A percentile compares a stretch with the other conserved stretches of the same genome.
Evolutionary conservation across 2,888 invertebrate genomes (phyloP).

Genomic region (Urechis unicinctus): DNA sequence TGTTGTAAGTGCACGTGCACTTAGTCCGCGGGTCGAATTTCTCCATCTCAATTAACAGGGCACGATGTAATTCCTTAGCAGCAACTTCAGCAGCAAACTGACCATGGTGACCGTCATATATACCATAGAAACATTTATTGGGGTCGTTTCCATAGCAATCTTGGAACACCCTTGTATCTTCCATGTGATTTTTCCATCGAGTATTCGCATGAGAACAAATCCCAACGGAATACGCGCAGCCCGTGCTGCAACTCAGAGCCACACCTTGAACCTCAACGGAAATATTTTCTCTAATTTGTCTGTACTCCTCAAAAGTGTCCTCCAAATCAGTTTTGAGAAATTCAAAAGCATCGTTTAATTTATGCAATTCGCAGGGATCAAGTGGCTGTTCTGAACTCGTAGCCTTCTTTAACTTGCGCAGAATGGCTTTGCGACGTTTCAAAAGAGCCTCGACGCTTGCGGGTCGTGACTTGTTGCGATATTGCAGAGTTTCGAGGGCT

Average conservation of each 20-base stretch:
- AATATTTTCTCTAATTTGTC: slow-evolving; percentile 28
- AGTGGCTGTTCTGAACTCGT: slow-evolving; percentile 22
- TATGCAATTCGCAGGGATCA: slow-evolving; percentile 20
- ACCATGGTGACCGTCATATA: slow-evolving; percentile 47
- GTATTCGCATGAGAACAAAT: slow-evolving; percentile 31
- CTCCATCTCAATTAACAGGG: slow-evolving; percentile 37
- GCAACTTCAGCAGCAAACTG: slow-evolving; percentile 40
- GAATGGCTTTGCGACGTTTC: slow-evolving; percentile 28
- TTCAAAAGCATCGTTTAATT: slow-evolving; percentile 40
- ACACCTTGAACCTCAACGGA: slow-evolving; percentile 30
- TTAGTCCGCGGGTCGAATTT: slow-evolving; percentile 41
- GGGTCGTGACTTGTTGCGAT: slow-evolving; percentile 21
- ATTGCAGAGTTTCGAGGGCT: slow-evolving; percentile 23
- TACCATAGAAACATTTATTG: slow-evolving; percentile 37
- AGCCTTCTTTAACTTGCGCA: slow-evolving; percentile 24
- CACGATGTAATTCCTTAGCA: slow-evolving; percentile 38
- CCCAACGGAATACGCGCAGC: slow-evolving; percentile 24
- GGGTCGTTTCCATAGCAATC: slow-evolving; percentile 42
- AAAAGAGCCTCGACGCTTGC: slow-evolving; percentile 27
- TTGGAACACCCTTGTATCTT: slow-evolving; percentile 41
- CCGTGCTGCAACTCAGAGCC: slow-evolving; percentile 30
- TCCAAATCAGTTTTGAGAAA: slow-evolving; percentile 37
- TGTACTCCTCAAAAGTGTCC: slow-evolving; percentile 32
- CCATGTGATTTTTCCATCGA: slow-evolving; percentile 43
- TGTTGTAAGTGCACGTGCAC: slow-evolving; percentile 28